phyloP scores from a whole-genome alignment of 2,797 vertebrate genomes.

The Lerista edwardsae region DNA sequence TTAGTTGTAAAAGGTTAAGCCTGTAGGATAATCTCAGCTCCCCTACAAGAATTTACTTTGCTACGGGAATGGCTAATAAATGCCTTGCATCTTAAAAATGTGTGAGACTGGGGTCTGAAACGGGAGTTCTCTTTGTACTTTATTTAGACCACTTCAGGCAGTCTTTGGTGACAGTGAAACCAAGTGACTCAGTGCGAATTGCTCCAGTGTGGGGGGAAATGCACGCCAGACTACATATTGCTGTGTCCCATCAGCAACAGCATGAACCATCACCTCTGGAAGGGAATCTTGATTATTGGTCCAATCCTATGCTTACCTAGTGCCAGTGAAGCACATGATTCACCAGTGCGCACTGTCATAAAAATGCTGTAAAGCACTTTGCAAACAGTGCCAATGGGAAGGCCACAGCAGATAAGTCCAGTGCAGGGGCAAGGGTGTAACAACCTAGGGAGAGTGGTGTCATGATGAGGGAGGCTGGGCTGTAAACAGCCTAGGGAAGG shows the following conservation, averaged over 20 bases:
- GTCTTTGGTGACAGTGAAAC: background rate
- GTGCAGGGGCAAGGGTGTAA: too few relatives aligned
- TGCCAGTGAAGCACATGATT: too few relatives aligned
- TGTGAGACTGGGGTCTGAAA: background rate
- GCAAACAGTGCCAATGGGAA: too few relatives aligned
- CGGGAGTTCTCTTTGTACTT: background rate
- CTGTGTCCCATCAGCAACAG: background rate
- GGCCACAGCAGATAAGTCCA: too few relatives aligned
- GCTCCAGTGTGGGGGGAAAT: background rate
- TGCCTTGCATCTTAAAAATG: background rate
- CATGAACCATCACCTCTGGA: background rate
- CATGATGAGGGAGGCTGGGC: too few relatives aligned
- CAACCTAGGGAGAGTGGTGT: too few relatives aligned
- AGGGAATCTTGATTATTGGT: background rate
- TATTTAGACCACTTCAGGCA: background rate
- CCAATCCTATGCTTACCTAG: too few relatives aligned
- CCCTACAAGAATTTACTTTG: slow-evolving; percentile 28
- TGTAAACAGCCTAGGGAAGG: too few relatives aligned
- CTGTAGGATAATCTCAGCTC: slow-evolving; percentile 37
- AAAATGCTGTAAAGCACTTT: too few relatives aligned
- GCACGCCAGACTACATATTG: accelerated
- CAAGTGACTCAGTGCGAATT: background rate
- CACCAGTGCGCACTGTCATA: too few relatives aligned
- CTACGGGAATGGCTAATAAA: slow-evolving; percentile 22
- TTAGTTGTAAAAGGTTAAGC: slow-evolving; percentile 49